phyloP scores from a whole-genome alignment of 2,888 invertebrate genomes.

The Oscheius sp. region DNA sequence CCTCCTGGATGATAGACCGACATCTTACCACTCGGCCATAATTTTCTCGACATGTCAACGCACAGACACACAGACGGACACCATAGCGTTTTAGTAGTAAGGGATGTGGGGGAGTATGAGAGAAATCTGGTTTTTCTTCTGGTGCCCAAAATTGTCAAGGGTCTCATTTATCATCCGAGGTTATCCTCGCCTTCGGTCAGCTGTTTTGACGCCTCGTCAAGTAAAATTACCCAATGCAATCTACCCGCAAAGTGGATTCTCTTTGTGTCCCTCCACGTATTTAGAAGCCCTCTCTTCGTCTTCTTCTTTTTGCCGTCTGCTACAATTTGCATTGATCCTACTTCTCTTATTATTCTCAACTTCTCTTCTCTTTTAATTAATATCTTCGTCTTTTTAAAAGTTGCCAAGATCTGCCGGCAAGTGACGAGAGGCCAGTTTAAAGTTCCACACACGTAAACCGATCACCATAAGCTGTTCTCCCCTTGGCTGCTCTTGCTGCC shows the following conservation, averaged over 20 bases:
- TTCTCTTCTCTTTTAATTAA: not conserved
- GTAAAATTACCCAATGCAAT: constrained; percentile 33
- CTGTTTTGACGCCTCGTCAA: constrained; percentile 34
- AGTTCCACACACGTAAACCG: constrained; percentile 20
- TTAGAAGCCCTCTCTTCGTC: not conserved
- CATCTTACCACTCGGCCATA: no score
- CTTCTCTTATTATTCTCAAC: not conserved
- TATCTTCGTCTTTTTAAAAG: not conserved
- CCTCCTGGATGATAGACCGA: no score
- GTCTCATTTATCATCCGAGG: not conserved
- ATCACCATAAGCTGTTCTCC: constrained; percentile 17
- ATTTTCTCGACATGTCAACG: no score
- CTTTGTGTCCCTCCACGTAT: not conserved
- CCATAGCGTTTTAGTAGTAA: no score
- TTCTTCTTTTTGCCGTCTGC: not conserved
- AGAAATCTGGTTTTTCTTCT: no score
- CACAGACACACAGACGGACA: no score
- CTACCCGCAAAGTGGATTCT: constrained; percentile 33
- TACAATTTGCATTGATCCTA: constrained; percentile 16
- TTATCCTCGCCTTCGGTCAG: constrained; percentile 5
- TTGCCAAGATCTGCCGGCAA: not conserved
- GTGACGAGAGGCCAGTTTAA: constrained; percentile 7
- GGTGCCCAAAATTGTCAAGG: not conserved
- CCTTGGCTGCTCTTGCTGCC: not conserved
- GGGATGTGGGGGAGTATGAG: no score